These are phyloP conservation scores for Nebria brevicollis DNA, from an alignment of 2,888 invertebrate species.

Conservation along the genomic window DNA sequence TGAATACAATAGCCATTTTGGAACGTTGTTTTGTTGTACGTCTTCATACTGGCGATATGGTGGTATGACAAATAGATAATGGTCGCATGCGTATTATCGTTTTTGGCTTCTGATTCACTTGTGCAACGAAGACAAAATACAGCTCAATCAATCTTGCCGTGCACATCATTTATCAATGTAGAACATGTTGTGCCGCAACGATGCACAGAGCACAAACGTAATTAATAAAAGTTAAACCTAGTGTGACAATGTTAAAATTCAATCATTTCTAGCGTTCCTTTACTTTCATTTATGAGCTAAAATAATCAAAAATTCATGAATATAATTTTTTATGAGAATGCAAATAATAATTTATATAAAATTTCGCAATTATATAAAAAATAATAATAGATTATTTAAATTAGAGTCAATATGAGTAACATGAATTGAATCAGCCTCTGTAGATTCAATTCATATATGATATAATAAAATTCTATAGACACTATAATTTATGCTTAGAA, in stretches of 20 bases:
- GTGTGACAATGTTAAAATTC: neutral
- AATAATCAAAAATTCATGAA: no score
- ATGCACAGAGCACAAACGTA: slow-evolving; percentile 8
- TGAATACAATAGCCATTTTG: neutral
- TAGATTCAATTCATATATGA: neutral
- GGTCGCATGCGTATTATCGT: neutral
- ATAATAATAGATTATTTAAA: no score
- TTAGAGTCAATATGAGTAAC: neutral
- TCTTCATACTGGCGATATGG: neutral
- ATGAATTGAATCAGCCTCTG: neutral
- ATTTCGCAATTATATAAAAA: no score
- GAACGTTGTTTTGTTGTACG: slow-evolving; percentile 6
- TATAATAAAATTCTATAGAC: neutral
- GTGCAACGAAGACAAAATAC: slow-evolving; percentile 34
- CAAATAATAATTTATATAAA: no score
- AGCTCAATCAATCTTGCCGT: slow-evolving; percentile 37
- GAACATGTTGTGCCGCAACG: slow-evolving; percentile 23
- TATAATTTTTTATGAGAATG: no score
- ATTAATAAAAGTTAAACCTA: slow-evolving; percentile 15
- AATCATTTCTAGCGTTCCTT: neutral
- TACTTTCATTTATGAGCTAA: no score
- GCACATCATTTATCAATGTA: slow-evolving; percentile 39
- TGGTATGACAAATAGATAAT: neutral
- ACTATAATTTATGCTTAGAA: neutral
- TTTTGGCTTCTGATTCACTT: slow-evolving; percentile 23